These are phyloP conservation scores for Apis laboriosa DNA, from an alignment of 1,140 invertebrate genomes.

Conservation along the genomic window DNA sequence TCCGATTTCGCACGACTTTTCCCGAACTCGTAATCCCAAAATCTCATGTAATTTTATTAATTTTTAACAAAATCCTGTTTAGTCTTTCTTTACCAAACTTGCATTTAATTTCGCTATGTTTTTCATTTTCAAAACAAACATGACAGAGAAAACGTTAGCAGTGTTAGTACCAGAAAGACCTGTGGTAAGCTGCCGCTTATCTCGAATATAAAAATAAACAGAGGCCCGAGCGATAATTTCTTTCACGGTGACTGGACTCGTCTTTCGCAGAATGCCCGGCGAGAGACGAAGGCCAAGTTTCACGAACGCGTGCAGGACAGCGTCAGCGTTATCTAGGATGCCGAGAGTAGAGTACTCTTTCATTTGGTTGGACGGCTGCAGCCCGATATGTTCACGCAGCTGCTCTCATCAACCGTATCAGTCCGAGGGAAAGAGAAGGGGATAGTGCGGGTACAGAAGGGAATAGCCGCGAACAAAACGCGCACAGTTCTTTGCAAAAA, in stretches of 20 bases:
- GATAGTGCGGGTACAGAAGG: too few species aligned
- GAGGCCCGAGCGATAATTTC: conserved; percentile 24
- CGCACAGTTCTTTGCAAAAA: conserved; percentile 33
- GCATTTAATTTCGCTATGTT: too few species aligned
- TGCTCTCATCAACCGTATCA: conserved; percentile 44
- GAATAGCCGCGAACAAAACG: conserved; percentile 34
- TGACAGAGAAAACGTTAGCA: too few species aligned
- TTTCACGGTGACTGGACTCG: conserved; percentile 11
- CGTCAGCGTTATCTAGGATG: conserved; percentile 37
- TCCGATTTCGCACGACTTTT: too few species aligned
- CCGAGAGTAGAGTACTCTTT: conserved; percentile 24
- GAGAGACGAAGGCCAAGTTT: neutral
- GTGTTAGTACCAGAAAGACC: neutral
- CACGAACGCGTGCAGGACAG: conserved; percentile 26
- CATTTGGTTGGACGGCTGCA: conserved; percentile 29
- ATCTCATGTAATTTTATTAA: too few species aligned
- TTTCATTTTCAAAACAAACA: too few species aligned
- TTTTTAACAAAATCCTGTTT: too few species aligned
- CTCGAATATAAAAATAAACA: neutral
- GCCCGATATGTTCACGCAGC: conserved; percentile 41
- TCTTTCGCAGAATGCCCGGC: neutral
- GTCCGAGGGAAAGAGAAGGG: neutral
- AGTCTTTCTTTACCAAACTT: too few species aligned
- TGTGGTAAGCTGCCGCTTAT: neutral
- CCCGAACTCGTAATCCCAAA: too few species aligned